A percentile compares a stretch with the other conserved stretches of the same genome.
phyloP scores from a whole-genome alignment of 2,888 invertebrate genomes.

The Chrysina gloriosa region DNA sequence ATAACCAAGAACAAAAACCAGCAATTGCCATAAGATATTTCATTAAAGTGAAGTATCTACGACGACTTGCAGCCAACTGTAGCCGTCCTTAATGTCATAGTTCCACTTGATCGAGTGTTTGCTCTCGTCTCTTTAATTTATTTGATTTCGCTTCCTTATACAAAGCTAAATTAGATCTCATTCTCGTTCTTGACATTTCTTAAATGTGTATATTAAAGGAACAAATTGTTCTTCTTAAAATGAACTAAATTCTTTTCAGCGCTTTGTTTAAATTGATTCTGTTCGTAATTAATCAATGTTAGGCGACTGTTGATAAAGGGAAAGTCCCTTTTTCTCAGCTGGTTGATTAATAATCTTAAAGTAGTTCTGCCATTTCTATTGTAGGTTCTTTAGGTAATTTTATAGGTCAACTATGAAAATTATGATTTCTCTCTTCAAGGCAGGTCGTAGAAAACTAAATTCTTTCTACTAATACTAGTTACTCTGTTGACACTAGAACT shows the following conservation, averaged over 20 bases:
- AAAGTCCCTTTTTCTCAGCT: background rate
- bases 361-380: background rate
- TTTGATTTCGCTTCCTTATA: constrained; percentile 1
- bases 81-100: background rate
- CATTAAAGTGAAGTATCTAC: background rate
- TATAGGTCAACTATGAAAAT: too few relatives aligned
- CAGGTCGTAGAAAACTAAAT: too few relatives aligned
- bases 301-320: background rate
- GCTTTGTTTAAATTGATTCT: background rate
- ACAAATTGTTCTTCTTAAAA: constrained; percentile 2
- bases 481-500: too few relatives aligned
- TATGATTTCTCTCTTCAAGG: too few relatives aligned
- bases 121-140: constrained; percentile 4
- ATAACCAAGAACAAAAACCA: too few relatives aligned
- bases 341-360: background rate
- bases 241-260: background rate
- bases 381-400: too few relatives aligned
- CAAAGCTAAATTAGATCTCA: background rate
- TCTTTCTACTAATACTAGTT: too few relatives aligned
- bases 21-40: too few relatives aligned
- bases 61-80: background rate
- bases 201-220: constrained; percentile 1
- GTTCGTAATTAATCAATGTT: constrained; percentile 1
- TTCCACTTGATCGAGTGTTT: background rate
- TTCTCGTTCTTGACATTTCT: constrained; percentile 1